phyloP scores from a whole-genome alignment of 2,797 vertebrate genomes.

The Paratrypauchen microcephalus region DNA sequence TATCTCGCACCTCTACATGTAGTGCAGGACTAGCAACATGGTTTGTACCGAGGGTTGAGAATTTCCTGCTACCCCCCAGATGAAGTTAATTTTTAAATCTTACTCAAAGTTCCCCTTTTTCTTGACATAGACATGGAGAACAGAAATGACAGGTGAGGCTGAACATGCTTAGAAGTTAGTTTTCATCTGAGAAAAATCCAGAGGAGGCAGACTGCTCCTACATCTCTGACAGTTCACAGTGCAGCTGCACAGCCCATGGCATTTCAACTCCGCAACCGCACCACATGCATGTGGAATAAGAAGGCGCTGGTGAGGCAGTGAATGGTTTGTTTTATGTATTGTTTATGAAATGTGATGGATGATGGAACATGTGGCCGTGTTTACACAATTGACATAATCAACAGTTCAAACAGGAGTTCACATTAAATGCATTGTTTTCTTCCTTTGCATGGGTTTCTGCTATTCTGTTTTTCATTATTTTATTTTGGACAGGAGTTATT shows the following conservation, averaged over 20 bases:
- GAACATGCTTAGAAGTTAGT: background rate
- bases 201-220: background rate
- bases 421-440: background rate
- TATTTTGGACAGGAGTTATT: background rate
- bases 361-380: background rate
- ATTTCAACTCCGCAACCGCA: background rate
- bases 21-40: background rate
- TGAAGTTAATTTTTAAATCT: background rate
- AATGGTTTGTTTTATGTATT: constrained; percentile 1
- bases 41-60: background rate
- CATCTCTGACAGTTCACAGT: background rate
- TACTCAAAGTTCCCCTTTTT: background rate
- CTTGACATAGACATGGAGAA: background rate
- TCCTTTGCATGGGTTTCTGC: background rate
- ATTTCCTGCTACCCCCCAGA: no score
- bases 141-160: background rate
- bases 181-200: background rate
- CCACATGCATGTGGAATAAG: constrained; percentile 1
- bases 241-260: constrained; percentile 6
- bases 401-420: background rate
- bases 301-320: background rate
- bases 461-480: background rate
- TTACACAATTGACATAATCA: background rate
- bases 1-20: no score
- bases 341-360: background rate